phyloP scores from a whole-genome alignment of 2,113 vertebrate genomes.

The Vulpes ferrilata region DNA sequence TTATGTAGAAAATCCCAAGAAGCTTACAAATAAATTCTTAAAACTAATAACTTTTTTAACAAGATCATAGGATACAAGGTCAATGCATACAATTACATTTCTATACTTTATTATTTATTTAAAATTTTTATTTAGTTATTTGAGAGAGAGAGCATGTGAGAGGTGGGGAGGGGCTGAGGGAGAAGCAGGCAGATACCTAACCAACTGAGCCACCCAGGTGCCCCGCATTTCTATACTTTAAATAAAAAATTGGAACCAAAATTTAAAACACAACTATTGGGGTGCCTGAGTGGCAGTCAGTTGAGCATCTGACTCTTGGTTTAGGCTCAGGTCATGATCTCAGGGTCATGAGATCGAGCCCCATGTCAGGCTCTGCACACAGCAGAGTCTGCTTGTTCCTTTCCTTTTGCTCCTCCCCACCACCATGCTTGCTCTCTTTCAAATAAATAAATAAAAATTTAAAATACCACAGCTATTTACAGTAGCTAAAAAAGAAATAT shows the following conservation, averaged over 20 bases:
- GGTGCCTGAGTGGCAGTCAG: not conserved
- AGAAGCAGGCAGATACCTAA: not conserved
- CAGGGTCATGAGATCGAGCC: not conserved
- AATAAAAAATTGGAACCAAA: not conserved
- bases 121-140: not conserved
- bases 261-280: not conserved
- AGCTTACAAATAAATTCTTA: not conserved
- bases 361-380: not conserved
- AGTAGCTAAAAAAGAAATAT: not conserved
- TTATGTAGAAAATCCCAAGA: not conserved
- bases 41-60: not conserved
- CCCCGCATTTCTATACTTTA: not conserved
- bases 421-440: not conserved
- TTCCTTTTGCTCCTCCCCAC: not conserved
- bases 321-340: not conserved
- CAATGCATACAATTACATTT: not conserved
- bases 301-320: not conserved
- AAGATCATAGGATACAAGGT: not conserved
- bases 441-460: not conserved
- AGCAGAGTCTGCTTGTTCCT: not conserved
- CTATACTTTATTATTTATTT: not conserved
- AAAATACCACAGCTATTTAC: not conserved
- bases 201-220: not conserved
- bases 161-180: too few species aligned
- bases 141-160: not conserved